Base-by-base conservation (phyloP, 1,140 invertebrate species). In the Brachystomella parvula region DNA sequence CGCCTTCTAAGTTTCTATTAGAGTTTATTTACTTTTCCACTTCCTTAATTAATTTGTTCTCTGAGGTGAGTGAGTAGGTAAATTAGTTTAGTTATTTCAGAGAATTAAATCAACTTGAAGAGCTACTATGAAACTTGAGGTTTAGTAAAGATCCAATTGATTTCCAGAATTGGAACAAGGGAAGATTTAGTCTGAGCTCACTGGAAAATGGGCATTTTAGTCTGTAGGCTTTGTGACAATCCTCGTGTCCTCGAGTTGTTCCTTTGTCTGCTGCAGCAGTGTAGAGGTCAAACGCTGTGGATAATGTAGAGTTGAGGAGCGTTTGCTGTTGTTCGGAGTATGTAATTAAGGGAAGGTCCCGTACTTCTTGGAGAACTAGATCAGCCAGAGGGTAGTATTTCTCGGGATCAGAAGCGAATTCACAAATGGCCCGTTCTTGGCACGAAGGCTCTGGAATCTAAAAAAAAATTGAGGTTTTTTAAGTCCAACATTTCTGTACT, bases 401-500 rank as follows among this genome's bases (percentile, higher is more conserved):
- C 9, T 72, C 73, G 12, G 75, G 73, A 6, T 74, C 64, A 1
- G 72, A 61, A 0, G 74, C 32, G 59, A 76, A 53, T 67, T 76
- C 75, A 47, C 75, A 76, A 2, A 76, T 29, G 0, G 75, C 65
- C 15, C 75, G 58, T 44, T 74, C 67, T 61, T 75, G 74, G 58
- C 75, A 76, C 1, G 64, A 33, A 47, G 68, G n/a, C 2, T 67
- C 66, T 17, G 68, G 70, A 49, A 76, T 66, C 75, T 76, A 64
- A 2, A 47, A 63, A 58, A 35, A 53, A 29, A 60, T 30, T 3
- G 17, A 32, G 35, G 19, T 19, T 39, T n/a, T n/a, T n/a, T n/a
- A n/a, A n/a, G n/a, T n/a, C n/a, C n/a, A n/a, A n/a, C n/a, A 57
- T 15, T 60, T 28, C 19, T 30, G 19, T 15, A 39, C 44, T 62